A percentile compares a stretch with the other conserved stretches of the same genome.
phyloP scores from a whole-genome alignment of 1,140 invertebrate species.

The Panonychus citri region DNA sequence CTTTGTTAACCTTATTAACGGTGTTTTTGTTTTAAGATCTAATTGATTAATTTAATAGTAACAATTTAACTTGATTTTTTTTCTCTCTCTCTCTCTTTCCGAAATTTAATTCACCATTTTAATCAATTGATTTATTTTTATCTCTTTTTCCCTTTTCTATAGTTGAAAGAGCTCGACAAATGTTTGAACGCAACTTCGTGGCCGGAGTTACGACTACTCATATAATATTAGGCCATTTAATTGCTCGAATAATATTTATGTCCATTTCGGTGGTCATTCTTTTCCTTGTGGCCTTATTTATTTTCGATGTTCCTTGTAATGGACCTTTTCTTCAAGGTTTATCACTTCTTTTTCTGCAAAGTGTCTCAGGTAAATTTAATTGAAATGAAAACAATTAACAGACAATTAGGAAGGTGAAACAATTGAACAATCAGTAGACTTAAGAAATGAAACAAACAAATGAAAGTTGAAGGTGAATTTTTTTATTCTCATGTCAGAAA shows the following conservation, averaged over 20 bases:
- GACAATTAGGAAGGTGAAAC: too few species aligned
- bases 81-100: too few species aligned
- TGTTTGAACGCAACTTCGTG: constrained; percentile 63
- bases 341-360: neutral
- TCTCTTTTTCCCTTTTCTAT: neutral
- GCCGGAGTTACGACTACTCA: constrained; percentile 64
- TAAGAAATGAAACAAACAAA: too few species aligned
- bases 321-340: neutral
- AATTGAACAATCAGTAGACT: too few species aligned
- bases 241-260: neutral
- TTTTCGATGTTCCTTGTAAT: neutral
- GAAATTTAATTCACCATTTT: too few species aligned
- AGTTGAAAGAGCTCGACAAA: constrained; percentile 29
- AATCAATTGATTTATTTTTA: neutral
- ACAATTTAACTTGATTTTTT: too few species aligned
- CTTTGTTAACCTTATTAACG: too few species aligned
- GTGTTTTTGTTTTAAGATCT: too few species aligned
- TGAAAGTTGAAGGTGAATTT: too few species aligned
- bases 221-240: constrained; percentile 67
- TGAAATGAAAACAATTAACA: neutral
- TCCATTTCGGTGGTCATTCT: neutral
- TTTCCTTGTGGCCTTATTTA: neutral
- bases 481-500: too few species aligned
- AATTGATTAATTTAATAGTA: too few species aligned
- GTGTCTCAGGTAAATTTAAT: neutral